Evolutionary conservation across 1,140 invertebrate species (phyloP).

Genomic region (Monochamus saltuarius): DNA sequence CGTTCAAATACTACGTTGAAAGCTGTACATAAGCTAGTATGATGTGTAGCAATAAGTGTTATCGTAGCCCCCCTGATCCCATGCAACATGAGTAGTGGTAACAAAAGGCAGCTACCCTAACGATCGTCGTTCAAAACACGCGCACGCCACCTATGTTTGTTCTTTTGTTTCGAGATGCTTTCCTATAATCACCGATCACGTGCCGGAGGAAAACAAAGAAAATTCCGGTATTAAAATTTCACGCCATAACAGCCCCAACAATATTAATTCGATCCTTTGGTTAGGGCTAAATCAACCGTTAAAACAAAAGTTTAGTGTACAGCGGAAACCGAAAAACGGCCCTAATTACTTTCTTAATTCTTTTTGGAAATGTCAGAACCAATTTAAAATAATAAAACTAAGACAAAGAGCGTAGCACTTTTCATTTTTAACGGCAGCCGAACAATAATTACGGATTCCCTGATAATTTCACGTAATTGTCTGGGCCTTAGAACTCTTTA

Average conservation of each 20-base stretch:
- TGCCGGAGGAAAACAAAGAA: too few species aligned
- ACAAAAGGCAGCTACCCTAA: too few species aligned
- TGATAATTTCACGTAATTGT: slow-evolving; percentile 23
- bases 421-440: slow-evolving; percentile 37
- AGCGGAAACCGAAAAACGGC: slow-evolving; percentile 37
- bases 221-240: slow-evolving; percentile 7
- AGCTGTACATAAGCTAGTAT: too few species aligned
- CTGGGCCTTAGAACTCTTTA: slow-evolving; percentile 28
- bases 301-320: slow-evolving; percentile 39
- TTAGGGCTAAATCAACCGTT: slow-evolving; percentile 40
- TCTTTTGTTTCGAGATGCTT: too few species aligned
- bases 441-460: slow-evolving; percentile 22
- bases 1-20: too few species aligned
- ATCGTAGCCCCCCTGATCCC: too few species aligned
- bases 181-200: too few species aligned
- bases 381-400: slow-evolving; percentile 39
- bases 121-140: too few species aligned
- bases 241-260: slow-evolving; percentile 14
- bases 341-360: slow-evolving; percentile 47
- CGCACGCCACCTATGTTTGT: too few species aligned
- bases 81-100: too few species aligned
- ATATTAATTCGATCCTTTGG: slow-evolving; percentile 31
- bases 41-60: too few species aligned
- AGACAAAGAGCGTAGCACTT: slow-evolving; percentile 34
- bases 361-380: slow-evolving; percentile 33